Percentiles rank a stretch among this genome's conserved stretches.
Evolutionary conservation across 2,888 invertebrate species (phyloP).

Genomic region (Rhingia campestris): DNA sequence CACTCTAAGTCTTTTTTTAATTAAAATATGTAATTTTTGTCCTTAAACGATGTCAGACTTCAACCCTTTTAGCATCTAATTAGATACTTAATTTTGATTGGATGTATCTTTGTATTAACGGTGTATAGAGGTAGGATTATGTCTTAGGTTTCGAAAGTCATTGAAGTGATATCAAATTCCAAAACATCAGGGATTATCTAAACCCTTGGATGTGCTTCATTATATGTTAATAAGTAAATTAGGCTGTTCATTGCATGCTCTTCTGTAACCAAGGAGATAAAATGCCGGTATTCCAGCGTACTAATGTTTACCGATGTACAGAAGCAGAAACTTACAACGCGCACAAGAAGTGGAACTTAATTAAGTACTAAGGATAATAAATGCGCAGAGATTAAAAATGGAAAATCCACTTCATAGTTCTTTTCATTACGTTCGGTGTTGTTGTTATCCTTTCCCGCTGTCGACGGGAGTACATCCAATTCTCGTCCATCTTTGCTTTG

Average conservation of each 20-base stretch:
- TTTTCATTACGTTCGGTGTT: slow-evolving; percentile 26
- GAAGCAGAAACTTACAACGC: slow-evolving; percentile 8
- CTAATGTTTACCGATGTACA: slow-evolving; percentile 18
- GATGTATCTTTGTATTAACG: slow-evolving; percentile 31
- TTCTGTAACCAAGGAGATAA: slow-evolving; percentile 34
- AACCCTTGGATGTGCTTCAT: slow-evolving; percentile 56
- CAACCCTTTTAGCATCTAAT: slow-evolving; percentile 47
- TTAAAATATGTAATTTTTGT: slow-evolving; percentile 31
- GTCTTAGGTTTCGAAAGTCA: slow-evolving; percentile 36
- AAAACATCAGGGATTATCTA: slow-evolving; percentile 55
- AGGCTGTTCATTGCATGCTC: slow-evolving; percentile 44
- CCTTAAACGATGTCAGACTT: slow-evolving; percentile 16
- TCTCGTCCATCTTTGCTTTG: slow-evolving; percentile 1
- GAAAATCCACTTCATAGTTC: slow-evolving; percentile 46
- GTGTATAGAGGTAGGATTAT: slow-evolving; percentile 17
- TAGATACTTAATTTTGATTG: slow-evolving; percentile 55
- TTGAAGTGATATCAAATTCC: slow-evolving; percentile 54
- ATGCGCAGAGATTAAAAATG: slow-evolving; percentile 55
- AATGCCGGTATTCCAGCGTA: slow-evolving; percentile 14
- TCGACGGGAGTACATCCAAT: slow-evolving; percentile 1
- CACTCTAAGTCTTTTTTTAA: slow-evolving; percentile 30
- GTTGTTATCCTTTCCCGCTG: slow-evolving; percentile 15
- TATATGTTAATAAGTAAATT: slow-evolving; percentile 64
- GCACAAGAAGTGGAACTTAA: slow-evolving; percentile 57
- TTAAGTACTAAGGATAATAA: slow-evolving; percentile 58